Conservation (phyloP, 2,888 invertebrate genomes). For the Chloromyia formosa region DNA sequence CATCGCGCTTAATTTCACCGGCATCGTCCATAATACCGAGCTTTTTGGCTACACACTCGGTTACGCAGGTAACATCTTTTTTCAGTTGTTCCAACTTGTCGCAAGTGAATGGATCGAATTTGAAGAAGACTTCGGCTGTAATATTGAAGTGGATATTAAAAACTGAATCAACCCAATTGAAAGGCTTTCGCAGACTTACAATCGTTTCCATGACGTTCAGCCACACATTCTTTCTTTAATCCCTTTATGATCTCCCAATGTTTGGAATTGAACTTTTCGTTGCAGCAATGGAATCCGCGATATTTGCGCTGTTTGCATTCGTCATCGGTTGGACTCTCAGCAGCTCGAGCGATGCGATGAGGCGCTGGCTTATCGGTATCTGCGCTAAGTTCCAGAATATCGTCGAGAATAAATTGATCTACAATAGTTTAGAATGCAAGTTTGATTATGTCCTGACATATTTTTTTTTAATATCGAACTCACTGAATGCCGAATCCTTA, state of each 20-base stretch:
- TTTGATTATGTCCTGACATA: too few species aligned
- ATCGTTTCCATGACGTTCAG: slow-evolving; percentile 50
- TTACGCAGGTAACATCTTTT: slow-evolving; percentile 52
- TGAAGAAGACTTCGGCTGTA: slow-evolving; percentile 34
- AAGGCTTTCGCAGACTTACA: slow-evolving; percentile 46
- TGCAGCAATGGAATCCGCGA: slow-evolving; percentile 52
- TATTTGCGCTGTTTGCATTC: slow-evolving; percentile 49
- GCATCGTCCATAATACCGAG: slow-evolving; percentile 51
- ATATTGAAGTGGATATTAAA: neutral
- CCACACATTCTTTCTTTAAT: slow-evolving; percentile 51
- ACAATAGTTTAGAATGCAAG: neutral
- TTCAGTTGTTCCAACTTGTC: slow-evolving; percentile 52
- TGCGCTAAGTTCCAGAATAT: slow-evolving; percentile 49
- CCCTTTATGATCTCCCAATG: slow-evolving; percentile 47
- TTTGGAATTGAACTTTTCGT: slow-evolving; percentile 50
- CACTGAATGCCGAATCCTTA: slow-evolving; percentile 54
- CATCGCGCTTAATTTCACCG: slow-evolving; percentile 53
- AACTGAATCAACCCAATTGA: slow-evolving; percentile 13
- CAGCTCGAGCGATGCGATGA: slow-evolving; percentile 49
- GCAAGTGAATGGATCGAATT: slow-evolving; percentile 54
- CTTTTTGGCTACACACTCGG: slow-evolving; percentile 53
- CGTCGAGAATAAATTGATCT: slow-evolving; percentile 55
- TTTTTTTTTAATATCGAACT: too few species aligned
- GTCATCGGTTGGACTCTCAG: slow-evolving; percentile 43
- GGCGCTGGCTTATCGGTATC: slow-evolving; percentile 45